Conservation (phyloP, 2,113 vertebrate species). For the Hemichromis elongatus region DNA sequence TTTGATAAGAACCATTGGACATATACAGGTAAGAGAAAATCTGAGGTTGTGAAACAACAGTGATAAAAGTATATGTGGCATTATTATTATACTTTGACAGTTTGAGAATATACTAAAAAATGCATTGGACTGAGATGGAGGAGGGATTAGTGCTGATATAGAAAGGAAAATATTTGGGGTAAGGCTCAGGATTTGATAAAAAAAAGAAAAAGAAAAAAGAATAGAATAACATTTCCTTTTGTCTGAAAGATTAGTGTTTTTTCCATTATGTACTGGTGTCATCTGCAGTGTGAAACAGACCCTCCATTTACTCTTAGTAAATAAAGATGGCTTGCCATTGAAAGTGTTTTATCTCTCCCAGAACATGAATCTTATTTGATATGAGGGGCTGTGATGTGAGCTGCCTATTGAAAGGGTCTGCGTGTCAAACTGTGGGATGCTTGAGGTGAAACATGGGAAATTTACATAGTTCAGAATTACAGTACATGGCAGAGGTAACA, state of each 20-base stretch:
- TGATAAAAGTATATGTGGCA: too few relatives aligned
- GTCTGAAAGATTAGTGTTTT: not conserved
- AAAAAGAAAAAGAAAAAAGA: not conserved
- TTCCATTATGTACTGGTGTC: not conserved
- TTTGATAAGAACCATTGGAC: not conserved
- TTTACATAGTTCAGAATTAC: not conserved
- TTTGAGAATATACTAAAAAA: not conserved
- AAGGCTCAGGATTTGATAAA: not conserved
- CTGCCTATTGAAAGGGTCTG: not conserved
- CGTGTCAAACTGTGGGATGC: not conserved
- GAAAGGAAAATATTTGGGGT: not conserved
- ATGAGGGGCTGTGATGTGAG: not conserved
- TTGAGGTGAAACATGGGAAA: not conserved
- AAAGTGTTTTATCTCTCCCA: not conserved
- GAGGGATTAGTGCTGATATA: slow-evolving; percentile 1
- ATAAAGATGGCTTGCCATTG: not conserved
- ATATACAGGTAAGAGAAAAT: not conserved
- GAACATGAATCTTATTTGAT: not conserved
- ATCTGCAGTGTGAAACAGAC: not conserved
- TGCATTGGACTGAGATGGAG: not conserved
- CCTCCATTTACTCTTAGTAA: not conserved
- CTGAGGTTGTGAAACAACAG: not conserved
- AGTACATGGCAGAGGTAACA: not conserved
- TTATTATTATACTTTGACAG: not conserved
- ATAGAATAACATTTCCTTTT: not conserved